Percentiles rank a stretch among this genome's conserved stretches.
These are phyloP conservation scores for Lepilemur ruficaudatus DNA, from an alignment of 2,797 vertebrate genomes.

Conservation along the genomic window DNA sequence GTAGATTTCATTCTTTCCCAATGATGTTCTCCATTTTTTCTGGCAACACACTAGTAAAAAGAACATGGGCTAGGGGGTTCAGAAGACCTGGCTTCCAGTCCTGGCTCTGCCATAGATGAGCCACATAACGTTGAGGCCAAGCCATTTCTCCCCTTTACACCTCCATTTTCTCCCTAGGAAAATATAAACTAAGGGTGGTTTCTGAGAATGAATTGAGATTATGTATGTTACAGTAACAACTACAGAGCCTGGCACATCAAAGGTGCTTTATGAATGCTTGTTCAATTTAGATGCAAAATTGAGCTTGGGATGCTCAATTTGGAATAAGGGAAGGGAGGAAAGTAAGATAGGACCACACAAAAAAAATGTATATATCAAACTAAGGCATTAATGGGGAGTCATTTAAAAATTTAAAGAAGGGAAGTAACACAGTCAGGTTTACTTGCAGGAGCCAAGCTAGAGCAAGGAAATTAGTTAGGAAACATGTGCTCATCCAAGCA, in stretches of 20 bases:
- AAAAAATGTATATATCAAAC: background rate
- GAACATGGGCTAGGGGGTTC: background rate
- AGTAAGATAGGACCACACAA: background rate
- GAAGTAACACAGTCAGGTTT: background rate
- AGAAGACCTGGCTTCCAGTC: background rate
- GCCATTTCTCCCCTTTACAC: background rate
- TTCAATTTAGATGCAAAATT: background rate
- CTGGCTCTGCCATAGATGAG: background rate
- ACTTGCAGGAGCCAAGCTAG: background rate
- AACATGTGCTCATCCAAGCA: background rate
- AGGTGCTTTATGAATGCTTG: background rate
- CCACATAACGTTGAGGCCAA: background rate
- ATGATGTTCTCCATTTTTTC: background rate
- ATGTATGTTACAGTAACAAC: background rate
- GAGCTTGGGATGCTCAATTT: background rate
- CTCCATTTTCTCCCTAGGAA: background rate
- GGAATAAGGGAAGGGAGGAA: background rate
- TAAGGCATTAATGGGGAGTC: background rate
- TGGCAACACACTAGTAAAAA: background rate
- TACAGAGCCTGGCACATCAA: background rate
- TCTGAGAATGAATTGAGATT: background rate
- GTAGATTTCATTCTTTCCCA: background rate
- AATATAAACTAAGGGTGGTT: background rate
- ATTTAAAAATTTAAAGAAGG: background rate
- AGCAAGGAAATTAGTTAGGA: background rate